Evolutionary conservation across 2,888 invertebrate species (phyloP).

Genomic region (Mesorhabditis sp.): DNA sequence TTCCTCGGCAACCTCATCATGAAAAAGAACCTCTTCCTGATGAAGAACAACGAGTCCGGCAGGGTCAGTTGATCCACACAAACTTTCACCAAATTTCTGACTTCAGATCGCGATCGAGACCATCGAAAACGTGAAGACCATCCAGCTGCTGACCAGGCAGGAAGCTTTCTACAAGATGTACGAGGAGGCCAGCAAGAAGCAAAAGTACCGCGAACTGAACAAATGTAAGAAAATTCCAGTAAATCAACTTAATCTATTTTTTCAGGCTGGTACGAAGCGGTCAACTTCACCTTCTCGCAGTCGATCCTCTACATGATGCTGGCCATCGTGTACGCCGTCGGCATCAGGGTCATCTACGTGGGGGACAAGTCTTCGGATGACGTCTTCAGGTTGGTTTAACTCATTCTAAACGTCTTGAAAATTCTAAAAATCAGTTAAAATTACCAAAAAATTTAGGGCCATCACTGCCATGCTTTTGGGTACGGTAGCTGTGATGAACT

Average conservation of each 20-base stretch:
- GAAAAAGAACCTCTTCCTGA: slow-evolving; percentile 34
- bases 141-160: slow-evolving; percentile 60
- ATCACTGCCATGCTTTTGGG: slow-evolving; percentile 41
- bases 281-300: slow-evolving; percentile 42
- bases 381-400: slow-evolving; percentile 26
- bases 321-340: slow-evolving; percentile 34
- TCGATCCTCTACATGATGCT: slow-evolving; percentile 44
- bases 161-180: slow-evolving; percentile 57
- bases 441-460: slow-evolving; percentile 23
- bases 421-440: neutral
- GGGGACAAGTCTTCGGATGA: slow-evolving; percentile 25
- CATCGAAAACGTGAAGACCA: slow-evolving; percentile 61
- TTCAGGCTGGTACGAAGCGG: slow-evolving; percentile 33
- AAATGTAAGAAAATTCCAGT: slow-evolving; percentile 19
- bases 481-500: slow-evolving; percentile 44
- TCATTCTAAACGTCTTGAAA: neutral
- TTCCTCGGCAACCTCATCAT: slow-evolving; percentile 61
- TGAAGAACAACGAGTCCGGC: slow-evolving; percentile 63
- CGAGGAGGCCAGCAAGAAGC: slow-evolving; percentile 27
- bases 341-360: slow-evolving; percentile 38
- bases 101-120: slow-evolving; percentile 59
- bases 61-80: slow-evolving; percentile 56
- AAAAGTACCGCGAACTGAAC: slow-evolving; percentile 32
- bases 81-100: neutral
- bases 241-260: neutral